A percentile compares a stretch with the other conserved stretches of the same genome.
These are phyloP conservation scores for Cantharis flavilabris DNA, from an alignment of 2,888 invertebrate genomes.

Conservation along the genomic window DNA sequence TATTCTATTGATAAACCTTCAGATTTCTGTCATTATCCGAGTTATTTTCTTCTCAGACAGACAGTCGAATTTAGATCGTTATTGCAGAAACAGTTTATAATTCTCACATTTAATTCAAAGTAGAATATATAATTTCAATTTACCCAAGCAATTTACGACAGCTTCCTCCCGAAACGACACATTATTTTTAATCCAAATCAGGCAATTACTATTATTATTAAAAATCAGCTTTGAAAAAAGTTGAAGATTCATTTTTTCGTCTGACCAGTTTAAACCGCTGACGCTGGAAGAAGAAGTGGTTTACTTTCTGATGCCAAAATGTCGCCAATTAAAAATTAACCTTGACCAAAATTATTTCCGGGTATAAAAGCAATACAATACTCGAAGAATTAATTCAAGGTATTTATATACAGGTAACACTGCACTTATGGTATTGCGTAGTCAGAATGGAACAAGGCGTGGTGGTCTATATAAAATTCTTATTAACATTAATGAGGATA, in stretches of 20 bases:
- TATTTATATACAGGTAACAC: slow-evolving; percentile 3
- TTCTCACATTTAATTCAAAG: not conserved
- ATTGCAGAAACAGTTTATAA: not conserved
- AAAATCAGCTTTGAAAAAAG: not conserved
- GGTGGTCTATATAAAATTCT: slow-evolving; percentile 35
- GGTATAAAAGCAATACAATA: slow-evolving; percentile 13
- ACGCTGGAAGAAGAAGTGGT: not conserved
- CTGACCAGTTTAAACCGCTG: not conserved
- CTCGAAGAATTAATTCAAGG: slow-evolving; percentile 25
- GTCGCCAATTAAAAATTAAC: not conserved
- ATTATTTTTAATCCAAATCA: not conserved
- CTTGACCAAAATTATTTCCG: not conserved
- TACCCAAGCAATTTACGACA: not conserved
- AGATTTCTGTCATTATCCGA: not conserved
- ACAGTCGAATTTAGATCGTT: not conserved
- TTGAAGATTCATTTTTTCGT: not conserved
- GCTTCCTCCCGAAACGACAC: not conserved
- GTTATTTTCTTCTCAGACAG: not conserved
- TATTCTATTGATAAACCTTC: not conserved
- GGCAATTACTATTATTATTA: not conserved
- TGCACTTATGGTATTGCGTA: slow-evolving; percentile 22
- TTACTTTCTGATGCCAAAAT: not conserved
- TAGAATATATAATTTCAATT: not conserved
- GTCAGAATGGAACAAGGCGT: slow-evolving; percentile 32
- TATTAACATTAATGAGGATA: slow-evolving; percentile 29